A percentile compares a stretch with the other conserved stretches of the same genome.
Conservation (phyloP, 2,888 invertebrate species). For the Anthophora plumipes region DNA sequence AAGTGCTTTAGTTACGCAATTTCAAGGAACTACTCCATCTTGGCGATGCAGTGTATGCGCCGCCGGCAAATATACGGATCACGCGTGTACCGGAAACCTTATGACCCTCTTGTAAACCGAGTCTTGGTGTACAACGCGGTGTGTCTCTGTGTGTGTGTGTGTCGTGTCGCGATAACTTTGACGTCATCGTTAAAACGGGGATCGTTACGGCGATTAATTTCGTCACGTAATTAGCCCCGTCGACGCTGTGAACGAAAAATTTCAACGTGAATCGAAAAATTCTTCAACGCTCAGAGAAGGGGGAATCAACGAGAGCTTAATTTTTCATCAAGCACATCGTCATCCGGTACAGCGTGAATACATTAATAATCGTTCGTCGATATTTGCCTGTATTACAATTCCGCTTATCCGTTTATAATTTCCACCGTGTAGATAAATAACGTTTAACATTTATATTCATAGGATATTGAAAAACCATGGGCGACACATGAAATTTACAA, state of each 20-base stretch:
- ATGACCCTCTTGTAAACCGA: slow-evolving; percentile 32
- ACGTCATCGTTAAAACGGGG: slow-evolving; percentile 5
- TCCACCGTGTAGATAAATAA: background rate
- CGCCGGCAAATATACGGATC: slow-evolving; percentile 48
- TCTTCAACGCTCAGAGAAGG: background rate
- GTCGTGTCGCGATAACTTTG: background rate
- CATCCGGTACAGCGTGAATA: background rate
- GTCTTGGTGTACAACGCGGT: too few relatives aligned
- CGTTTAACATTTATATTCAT: background rate
- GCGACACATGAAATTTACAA: background rate
- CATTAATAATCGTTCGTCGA: background rate
- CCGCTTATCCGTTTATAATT: background rate
- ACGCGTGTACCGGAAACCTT: slow-evolving; percentile 46
- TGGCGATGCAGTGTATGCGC: slow-evolving; percentile 31
- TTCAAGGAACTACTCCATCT: slow-evolving; percentile 44
- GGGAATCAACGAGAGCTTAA: background rate
- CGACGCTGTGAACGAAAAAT: background rate
- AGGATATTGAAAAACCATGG: background rate
- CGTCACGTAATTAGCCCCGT: background rate
- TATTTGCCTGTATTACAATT: background rate
- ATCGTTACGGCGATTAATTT: slow-evolving; percentile 9
- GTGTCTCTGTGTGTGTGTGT: background rate
- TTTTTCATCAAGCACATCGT: background rate
- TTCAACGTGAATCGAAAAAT: background rate
- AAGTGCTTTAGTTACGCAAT: slow-evolving; percentile 66